Base-by-base conservation (phyloP, 2,888 invertebrate genomes). In the Ormyrus rosae region DNA sequence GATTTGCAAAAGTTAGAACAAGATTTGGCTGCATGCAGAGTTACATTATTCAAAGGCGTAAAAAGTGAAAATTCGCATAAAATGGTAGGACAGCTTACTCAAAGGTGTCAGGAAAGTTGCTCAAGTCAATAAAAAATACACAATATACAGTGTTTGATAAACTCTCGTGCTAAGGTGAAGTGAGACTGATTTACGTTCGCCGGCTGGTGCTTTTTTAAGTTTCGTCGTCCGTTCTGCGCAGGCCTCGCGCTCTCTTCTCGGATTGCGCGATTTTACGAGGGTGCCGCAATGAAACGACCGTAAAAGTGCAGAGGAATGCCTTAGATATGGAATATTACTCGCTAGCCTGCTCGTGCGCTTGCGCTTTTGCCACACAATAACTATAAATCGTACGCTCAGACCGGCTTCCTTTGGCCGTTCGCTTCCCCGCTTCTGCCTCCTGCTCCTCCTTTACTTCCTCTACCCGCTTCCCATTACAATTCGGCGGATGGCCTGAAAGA, bases 271-370 rank as follows among this genome's bases (percentile, higher is more conserved):
- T 73, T 78, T 78, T 70, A 70, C 73, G 73, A 71, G 67, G 56
- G 34, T 63, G 69, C 50, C 61, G 73, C 74, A 79, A 79, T 69
- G 79, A 79, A 79, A 79, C 79, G 79, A 73, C 68, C 79, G 69
- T 79, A 79, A 79, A 79, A 79, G 73, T 74, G 79, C 79, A 74
- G 60, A 78, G 74, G 79, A 73, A 79, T 74, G 74, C 79, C 69
- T 73, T 69, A 79, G 73, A 79, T 79, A 79, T 79, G 73, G 79
- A 79, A 79, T 79, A 79, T 79, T 79, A 69, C 73, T 72, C 45
- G 61, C 34, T 68, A 48, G 60, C 58, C 65, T 70, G 77, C 34
- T 34, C 34, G 34, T 34, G 70, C 70, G n/a, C 56, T 13, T 56
- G 51, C 60, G 11, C 67, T 58, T 51, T 71, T 71, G 65, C 73